These are phyloP conservation scores for Caenorhabditis doughertyi DNA, from an alignment of 2,888 invertebrate species.

Conservation along the genomic window DNA sequence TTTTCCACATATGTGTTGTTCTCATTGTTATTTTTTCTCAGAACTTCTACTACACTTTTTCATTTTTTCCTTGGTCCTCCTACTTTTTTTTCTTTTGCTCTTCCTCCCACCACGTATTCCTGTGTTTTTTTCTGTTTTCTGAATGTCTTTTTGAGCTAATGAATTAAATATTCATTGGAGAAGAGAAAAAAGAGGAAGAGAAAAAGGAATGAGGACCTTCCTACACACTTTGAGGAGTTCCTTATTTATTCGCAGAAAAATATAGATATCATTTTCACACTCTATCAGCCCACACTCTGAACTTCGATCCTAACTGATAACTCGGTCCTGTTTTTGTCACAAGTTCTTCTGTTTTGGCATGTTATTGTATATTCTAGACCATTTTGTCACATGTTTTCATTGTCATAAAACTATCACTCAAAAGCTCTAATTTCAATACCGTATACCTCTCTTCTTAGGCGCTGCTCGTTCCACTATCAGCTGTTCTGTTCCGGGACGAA, in stretches of 20 bases:
- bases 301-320: conserved; percentile 49
- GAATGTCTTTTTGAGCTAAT: conserved; percentile 29
- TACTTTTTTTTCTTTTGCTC: neutral
- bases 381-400: neutral
- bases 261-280: conserved; percentile 35
- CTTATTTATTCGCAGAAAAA: conserved; percentile 34
- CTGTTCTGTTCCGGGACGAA: neutral
- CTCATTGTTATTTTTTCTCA: conserved; percentile 64
- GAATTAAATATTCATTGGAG: conserved; percentile 55
- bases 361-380: conserved; percentile 28
- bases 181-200: conserved; percentile 39
- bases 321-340: conserved; percentile 38
- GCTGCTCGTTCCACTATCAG: neutral
- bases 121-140: conserved; percentile 15
- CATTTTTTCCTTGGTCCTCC: conserved; percentile 16
- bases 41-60: conserved; percentile 56
- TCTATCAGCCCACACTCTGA: conserved; percentile 30
- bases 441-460: neutral
- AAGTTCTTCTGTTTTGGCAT: conserved; percentile 43
- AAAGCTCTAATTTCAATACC: neutral
- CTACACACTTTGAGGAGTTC: conserved; percentile 51
- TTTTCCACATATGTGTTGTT: conserved; percentile 64
- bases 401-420: conserved; percentile 22
- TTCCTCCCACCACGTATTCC: conserved; percentile 15
- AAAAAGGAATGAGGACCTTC: conserved; percentile 18